Base-by-base conservation (phyloP, 2,113 vertebrate genomes). In the Phaetusa simplex region DNA sequence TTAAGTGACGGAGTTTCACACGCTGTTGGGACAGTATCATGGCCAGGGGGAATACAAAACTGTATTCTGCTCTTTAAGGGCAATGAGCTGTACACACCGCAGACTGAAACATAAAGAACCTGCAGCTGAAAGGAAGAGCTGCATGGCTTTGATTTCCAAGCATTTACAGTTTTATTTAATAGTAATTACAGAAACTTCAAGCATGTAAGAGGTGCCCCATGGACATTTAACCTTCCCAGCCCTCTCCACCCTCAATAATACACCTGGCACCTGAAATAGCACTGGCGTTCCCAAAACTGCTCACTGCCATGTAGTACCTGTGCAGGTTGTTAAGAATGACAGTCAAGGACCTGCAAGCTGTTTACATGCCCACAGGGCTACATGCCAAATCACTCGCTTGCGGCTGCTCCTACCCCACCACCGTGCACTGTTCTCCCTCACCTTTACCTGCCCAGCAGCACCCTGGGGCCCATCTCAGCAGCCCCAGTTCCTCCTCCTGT, bases 1-100 rank as follows among this genome's bases (percentile, higher is more conserved):
- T 70, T 52, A 86, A 86, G 84, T 40, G 30, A 12, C 11, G 58
- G 26, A 73, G 15, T 58, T 74, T 58, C 36, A 24, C 2, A 1
- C 49, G 19, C 26, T 90, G 9, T 34, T 84, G 49, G 45, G 59
- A 40, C 12, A 30, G 42, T 26, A 49, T 14, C 11, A 55, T 2
- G 0, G 0, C 11, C 20, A 82, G 56, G 30, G 6, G 59, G 70
- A 47, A 72, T 50, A 79, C 59, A 82, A 66, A 71, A 87, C 17
- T 13, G 8, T 20, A 69, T 36, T 19, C 27, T 12, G 34, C 19
- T 82, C 49, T 34, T 42, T 3, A 72, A 77, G 49, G 18, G 43
- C 36, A 61, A 38, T 7, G 29, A 76, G 27, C 36, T 45, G 43
- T 19, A 67, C 12, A 34, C 1, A 2, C 4, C 0, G 1, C 76